Conservation (phyloP, 2,888 invertebrate genomes). For the Drosophila testacea region DNA sequence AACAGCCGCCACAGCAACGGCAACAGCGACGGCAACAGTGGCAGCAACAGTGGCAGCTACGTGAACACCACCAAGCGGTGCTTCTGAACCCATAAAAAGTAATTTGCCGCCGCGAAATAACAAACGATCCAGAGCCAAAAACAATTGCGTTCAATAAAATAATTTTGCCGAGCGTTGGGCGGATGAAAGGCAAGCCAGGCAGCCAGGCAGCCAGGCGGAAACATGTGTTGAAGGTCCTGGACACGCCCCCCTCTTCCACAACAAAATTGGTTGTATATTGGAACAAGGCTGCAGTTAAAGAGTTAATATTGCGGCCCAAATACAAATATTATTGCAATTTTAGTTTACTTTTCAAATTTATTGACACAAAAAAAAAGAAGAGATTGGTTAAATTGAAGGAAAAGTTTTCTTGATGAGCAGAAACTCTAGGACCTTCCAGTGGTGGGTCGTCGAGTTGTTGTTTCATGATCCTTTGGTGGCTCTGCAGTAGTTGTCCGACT, state of each 20-base stretch:
- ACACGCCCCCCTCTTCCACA: background rate
- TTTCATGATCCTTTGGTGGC: slow-evolving; percentile 3
- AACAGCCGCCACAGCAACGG: slow-evolving; percentile 60
- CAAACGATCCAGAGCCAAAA: slow-evolving; percentile 76
- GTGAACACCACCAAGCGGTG: slow-evolving; percentile 33
- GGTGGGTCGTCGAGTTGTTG: slow-evolving; percentile 3
- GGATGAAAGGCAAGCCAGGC: slow-evolving; percentile 19
- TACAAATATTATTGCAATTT: slow-evolving; percentile 6
- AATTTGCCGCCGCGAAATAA: slow-evolving; percentile 75
- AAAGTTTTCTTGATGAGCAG: background rate
- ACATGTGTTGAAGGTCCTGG: slow-evolving; percentile 27
- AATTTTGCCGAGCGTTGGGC: slow-evolving; percentile 56
- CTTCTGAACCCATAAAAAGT: slow-evolving; percentile 73
- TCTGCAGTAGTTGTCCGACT: background rate
- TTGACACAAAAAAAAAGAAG: background rate
- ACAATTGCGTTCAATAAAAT: slow-evolving; percentile 82
- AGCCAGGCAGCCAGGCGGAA: slow-evolving; percentile 49
- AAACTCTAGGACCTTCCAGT: background rate
- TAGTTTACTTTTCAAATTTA: slow-evolving; percentile 9
- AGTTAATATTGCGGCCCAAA: slow-evolving; percentile 10
- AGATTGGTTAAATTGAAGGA: background rate
- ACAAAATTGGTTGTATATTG: background rate
- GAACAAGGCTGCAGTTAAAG: slow-evolving; percentile 30
- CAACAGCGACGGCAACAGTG: slow-evolving; percentile 12
- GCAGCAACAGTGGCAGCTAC: slow-evolving; percentile 13